Evolutionary conservation across 2,888 invertebrate genomes (phyloP), one percentile per base, ranked within the genome.

Genomic region (Harpalus rufipes): DNA sequence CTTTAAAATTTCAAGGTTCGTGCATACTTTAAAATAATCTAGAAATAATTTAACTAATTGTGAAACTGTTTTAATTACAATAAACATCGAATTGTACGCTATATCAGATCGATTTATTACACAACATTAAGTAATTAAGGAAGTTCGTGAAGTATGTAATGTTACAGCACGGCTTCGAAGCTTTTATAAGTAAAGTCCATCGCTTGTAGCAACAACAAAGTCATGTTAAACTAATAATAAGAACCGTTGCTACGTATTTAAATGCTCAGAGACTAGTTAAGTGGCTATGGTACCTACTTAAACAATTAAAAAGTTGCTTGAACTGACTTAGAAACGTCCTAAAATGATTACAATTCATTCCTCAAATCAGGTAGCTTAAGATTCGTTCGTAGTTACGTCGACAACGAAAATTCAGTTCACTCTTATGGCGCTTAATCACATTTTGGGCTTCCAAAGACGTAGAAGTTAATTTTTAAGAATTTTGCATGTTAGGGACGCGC

Each of bases 401-500:
- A 74, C 72, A 74, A 74, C 72, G 72, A 74, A 74, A 44, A 18
- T 44, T 74, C 41, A 39, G 74, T 83, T 83, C 83, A 83, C 83
- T 51, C 21, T 14, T 83, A 58, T 80, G 80, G 84, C 84, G 88
- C 88, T 88, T 88, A 89, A 89, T 89, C 89, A 89, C 89, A 86
- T 88, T 89, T 88, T 87, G 89, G 89, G 89, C 89, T 89, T 89
- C 89, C 89, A 88, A 87, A 87, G 56, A 74, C 39, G 76, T 83
- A 83, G 76, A 76, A 39, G 32, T 83, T 83, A 44, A 83, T 83
- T 83, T 74, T 83, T 76, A 74, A 83, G 44, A 21, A 68, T 65
- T 83, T 83, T 83, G 83, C 83, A 83, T 83, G 83, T 76, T 83
- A 76, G 74, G 21, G 8, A 80, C 59, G 81, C 81, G 81, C 68